phyloP scores from a whole-genome alignment of 1,140 invertebrate species.

The Plutomurus gul region DNA sequence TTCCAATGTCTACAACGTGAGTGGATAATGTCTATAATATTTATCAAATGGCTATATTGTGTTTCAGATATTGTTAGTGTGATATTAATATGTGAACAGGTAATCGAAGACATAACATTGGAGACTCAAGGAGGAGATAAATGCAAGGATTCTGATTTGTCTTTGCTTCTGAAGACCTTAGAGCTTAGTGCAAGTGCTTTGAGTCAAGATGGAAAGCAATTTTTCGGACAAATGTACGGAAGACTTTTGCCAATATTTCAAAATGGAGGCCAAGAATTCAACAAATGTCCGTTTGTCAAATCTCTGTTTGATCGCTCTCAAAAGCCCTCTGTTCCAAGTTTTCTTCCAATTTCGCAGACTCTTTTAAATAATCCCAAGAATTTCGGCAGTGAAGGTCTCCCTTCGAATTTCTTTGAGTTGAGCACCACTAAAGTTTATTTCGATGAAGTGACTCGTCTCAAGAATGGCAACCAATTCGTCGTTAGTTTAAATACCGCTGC shows the following conservation, averaged over 20 bases:
- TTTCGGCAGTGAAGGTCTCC: background rate
- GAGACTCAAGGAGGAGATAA: constrained; percentile 55
- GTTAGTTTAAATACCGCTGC: constrained; percentile 72
- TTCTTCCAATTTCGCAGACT: constrained; percentile 45
- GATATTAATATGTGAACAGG: constrained; percentile 57
- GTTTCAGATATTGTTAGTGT: background rate
- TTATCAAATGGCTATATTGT: too few species aligned
- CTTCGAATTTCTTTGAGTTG: constrained; percentile 40
- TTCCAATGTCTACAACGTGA: constrained; percentile 63
- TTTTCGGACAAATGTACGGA: constrained; percentile 70
- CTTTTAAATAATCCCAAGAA: constrained; percentile 41
- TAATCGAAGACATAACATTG: constrained; percentile 69
- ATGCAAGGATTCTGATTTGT: constrained; percentile 63
- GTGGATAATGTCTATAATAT: background rate
- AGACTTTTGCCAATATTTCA: constrained; percentile 58
- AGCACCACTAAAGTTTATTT: constrained; percentile 52
- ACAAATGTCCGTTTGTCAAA: constrained; percentile 54
- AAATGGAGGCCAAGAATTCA: constrained; percentile 59
- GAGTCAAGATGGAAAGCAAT: constrained; percentile 74
- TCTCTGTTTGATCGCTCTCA: constrained; percentile 40
- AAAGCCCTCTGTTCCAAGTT: constrained; percentile 43
- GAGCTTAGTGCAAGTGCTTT: constrained; percentile 68
- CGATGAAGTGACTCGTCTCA: constrained; percentile 65
- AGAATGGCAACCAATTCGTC: constrained; percentile 67
- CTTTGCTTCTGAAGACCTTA: constrained; percentile 68